Percentiles rank a stretch among this genome's conserved stretches.
These are phyloP conservation scores for Coelinius sp. DNA, from an alignment of 2,888 invertebrate genomes.

Conservation along the genomic window DNA sequence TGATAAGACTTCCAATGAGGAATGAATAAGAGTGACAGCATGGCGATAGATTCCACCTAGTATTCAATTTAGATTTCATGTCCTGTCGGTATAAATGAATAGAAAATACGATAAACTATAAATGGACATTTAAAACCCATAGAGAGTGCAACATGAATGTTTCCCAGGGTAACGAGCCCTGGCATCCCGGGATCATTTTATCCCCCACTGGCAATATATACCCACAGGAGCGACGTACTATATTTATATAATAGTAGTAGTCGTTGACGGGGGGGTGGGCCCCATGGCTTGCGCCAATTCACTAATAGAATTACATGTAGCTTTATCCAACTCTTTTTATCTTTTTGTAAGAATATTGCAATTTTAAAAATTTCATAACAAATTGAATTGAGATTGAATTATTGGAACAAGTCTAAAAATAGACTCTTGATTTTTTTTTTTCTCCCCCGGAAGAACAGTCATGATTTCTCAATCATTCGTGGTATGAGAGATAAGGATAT, in stretches of 20 bases:
- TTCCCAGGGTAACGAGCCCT: neutral
- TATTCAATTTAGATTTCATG: neutral
- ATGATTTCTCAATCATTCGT: neutral
- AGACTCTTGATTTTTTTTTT: neutral
- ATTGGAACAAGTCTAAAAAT: no score
- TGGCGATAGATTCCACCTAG: neutral
- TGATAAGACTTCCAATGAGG: neutral
- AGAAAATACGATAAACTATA: neutral
- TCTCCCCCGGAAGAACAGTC: neutral
- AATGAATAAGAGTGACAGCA: neutral
- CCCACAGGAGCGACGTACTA: neutral
- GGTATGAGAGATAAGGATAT: neutral
- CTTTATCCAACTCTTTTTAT: no score
- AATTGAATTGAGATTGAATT: no score
- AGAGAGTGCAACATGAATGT: neutral
- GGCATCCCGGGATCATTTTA: neutral
- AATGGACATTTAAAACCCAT: neutral
- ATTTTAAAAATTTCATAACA: no score
- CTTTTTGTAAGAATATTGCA: no score
- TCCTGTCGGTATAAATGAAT: no score
- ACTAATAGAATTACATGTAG: no score
- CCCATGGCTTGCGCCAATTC: neutral
- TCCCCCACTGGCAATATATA: neutral
- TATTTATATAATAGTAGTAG: neutral
- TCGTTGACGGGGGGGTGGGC: neutral